Evolutionary conservation across 2,113 vertebrate species (phyloP), one percentile per base, ranked within the genome.

Genomic region (Ceyx cyanopectus): DNA sequence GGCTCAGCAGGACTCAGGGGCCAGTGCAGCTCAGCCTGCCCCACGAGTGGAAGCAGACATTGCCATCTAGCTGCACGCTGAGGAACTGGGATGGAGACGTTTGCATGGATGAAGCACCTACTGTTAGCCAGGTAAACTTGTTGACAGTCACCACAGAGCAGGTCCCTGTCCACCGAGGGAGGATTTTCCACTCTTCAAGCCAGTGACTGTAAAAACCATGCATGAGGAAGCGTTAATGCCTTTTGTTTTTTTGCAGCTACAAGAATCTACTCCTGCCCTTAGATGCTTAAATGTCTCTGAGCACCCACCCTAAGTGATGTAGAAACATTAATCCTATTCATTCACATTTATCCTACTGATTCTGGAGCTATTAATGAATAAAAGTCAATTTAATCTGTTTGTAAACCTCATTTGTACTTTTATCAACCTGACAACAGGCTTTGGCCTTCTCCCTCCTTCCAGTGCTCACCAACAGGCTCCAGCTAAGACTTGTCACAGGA

Each of bases 31-130:
- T 53, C 34, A 80, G n/a, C 37, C 41, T n/a, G 10, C 29, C 40
- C 0, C 0, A 24, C 23, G 22, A 85, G 19, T 6, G 63, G 54
- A 61, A 87, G 81, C 32, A 68, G 89, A 89, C 32, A 73, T 68
- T 94, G 93, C 93, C 93, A 95, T 63, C 93, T 92, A 95, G 95
- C 91, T 61, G 84, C 57, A 27, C 2, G 0, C 2, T 15, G 43
- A 4, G 51, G 85, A 90, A 93, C 34, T 37, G 61, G 57, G 48
- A 45, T 19, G 22, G 13, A 70, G 46, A 27, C 27, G 19, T 6
- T 37, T 8, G 24, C 50, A 8, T 4, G 60, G 37, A 83, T 14
- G 32, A 34, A 74, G 37, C n/a, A 27, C 60, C 43, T 51, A 12
- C 79, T 32, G 26, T 10, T 8, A 89, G 54, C 50, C 78, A 58